Conservation (phyloP, 2,113 vertebrate genomes). For the Excalfactoria chinensis region DNA sequence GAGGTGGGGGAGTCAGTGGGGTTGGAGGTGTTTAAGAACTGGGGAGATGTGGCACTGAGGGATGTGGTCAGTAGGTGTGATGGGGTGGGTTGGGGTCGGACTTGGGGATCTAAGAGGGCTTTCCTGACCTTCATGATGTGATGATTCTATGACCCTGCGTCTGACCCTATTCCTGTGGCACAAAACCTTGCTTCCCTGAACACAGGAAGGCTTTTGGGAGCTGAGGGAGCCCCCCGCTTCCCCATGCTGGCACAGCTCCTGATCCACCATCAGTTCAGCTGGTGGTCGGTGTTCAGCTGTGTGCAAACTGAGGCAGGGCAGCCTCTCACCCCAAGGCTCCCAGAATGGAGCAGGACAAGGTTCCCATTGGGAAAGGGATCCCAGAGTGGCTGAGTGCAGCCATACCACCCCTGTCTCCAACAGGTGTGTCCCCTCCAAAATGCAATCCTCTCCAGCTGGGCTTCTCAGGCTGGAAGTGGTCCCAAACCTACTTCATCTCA, state of each 20-base stretch:
- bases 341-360: not conserved
- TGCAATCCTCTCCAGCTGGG: not conserved
- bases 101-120: too few relatives aligned
- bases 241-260: not conserved
- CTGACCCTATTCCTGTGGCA: not conserved
- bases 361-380: not conserved
- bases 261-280: not conserved
- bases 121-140: too few relatives aligned
- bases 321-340: not conserved
- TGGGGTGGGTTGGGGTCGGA: too few relatives aligned
- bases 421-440: not conserved
- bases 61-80: too few relatives aligned
- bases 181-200: not conserved
- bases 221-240: not conserved
- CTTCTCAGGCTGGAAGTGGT: fast-evolving
- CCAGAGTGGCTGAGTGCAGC: not conserved
- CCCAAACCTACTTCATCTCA: not conserved
- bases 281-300: not conserved
- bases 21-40: too few relatives aligned
- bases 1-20: too few relatives aligned
- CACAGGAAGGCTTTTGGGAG: not conserved
- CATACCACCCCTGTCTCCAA: not conserved
- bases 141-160: too few relatives aligned
- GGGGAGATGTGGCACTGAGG: too few relatives aligned
- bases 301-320: not conserved